These are phyloP conservation scores for Drosophila eohydei DNA, from an alignment of 2,888 invertebrate species.

Conservation along the genomic window DNA sequence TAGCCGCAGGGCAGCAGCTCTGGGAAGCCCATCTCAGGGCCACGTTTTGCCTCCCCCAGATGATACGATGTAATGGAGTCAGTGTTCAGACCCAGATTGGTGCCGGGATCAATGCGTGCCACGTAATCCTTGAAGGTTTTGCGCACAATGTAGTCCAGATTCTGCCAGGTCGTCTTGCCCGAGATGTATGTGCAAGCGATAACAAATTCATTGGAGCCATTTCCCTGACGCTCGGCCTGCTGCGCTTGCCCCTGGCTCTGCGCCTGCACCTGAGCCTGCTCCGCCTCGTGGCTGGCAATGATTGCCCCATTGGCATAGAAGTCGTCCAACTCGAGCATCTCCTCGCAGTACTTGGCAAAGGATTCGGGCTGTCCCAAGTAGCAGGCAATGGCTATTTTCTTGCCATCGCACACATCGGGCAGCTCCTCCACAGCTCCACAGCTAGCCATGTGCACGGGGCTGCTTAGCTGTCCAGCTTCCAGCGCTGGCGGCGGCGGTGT, in stretches of 20 bases:
- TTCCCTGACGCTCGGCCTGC: constrained; percentile 84
- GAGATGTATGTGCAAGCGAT: constrained; percentile 96
- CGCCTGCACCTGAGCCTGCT: constrained; percentile 34
- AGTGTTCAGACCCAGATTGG: constrained; percentile 92
- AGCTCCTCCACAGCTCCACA: constrained; percentile 86
- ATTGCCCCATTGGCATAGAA: constrained; percentile 86
- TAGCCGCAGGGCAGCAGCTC: constrained; percentile 97
- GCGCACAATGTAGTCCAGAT: constrained; percentile 95
- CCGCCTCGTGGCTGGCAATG: constrained; percentile 84
- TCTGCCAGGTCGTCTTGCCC: constrained; percentile 97
- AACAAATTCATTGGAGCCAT: constrained; percentile 90
- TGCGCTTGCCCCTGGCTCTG: constrained; percentile 84
- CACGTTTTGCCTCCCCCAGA: constrained; percentile 94
- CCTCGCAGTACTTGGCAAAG: constrained; percentile 89
- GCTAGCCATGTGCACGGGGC: constrained; percentile 82
- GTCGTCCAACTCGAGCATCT: constrained; percentile 88
- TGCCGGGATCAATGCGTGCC: constrained; percentile 95
- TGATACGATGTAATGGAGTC: constrained; percentile 98
- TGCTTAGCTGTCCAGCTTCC: constrained; percentile 77
- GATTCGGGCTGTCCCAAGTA: constrained; percentile 93
- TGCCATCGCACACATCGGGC: constrained; percentile 91
- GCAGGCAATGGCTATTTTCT: constrained; percentile 94
- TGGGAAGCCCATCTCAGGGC: constrained; percentile 92
- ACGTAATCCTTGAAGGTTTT: constrained; percentile 98
- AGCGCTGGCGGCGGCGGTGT: constrained; percentile 85